Evolutionary conservation across 2,888 invertebrate species (phyloP).

Genomic region (Syrista parreyssii): DNA sequence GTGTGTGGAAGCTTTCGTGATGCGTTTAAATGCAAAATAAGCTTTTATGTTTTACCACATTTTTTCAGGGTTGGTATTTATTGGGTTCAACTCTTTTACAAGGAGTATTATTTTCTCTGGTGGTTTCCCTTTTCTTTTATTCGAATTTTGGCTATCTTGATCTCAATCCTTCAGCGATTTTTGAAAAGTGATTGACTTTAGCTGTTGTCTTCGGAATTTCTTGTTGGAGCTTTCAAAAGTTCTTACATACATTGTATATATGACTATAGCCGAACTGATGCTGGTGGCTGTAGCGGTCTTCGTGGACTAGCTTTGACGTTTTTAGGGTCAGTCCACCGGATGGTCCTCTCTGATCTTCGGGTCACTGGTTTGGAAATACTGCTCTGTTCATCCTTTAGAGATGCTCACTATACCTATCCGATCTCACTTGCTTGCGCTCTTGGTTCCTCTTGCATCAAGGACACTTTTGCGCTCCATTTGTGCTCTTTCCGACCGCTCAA

Average conservation of each 20-base stretch:
- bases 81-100: neutral
- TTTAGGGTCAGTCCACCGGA: conserved; percentile 29
- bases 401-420: neutral
- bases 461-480: conserved; percentile 32
- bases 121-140: neutral
- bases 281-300: neutral
- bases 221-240: neutral
- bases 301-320: conserved; percentile 36
- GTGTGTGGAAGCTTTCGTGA: neutral
- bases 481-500: conserved; percentile 19
- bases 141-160: neutral
- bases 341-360: conserved; percentile 36
- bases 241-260: neutral
- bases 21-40: neutral
- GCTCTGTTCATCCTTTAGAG: conserved; percentile 4
- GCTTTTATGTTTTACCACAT: neutral
- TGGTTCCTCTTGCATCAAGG: neutral
- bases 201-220: neutral
- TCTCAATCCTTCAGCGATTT: neutral
- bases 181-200: neutral
- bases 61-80: neutral
- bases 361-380: conserved; percentile 43
- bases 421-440: too few relatives aligned
- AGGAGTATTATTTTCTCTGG: neutral
- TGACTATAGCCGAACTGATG: neutral